Conservation (phyloP, 2,113 vertebrate species). For the Eolophus roseicapilla region DNA sequence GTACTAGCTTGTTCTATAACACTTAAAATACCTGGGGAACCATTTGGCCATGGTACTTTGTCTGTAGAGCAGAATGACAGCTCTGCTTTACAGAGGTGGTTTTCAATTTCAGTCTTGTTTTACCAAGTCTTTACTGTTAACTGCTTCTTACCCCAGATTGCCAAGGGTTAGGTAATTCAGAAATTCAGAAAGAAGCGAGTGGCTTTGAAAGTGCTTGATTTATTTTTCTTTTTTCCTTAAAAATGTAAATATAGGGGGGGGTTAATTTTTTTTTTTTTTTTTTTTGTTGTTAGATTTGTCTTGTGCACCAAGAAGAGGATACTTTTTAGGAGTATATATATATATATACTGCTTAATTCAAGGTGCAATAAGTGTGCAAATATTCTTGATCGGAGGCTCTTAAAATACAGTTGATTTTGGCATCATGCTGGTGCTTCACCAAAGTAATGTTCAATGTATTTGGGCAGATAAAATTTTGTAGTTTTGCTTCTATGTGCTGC, state of each 20-base stretch:
- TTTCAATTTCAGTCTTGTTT: not conserved
- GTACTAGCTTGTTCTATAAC: not conserved
- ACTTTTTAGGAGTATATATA: not conserved
- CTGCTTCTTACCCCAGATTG: not conserved
- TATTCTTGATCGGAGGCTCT: not conserved
- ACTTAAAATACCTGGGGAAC: not conserved
- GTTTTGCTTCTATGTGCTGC: not conserved
- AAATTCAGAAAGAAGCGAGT: not conserved
- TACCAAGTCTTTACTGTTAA: not conserved
- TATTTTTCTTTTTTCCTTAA: not conserved
- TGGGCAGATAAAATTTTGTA: not conserved
- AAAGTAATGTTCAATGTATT: not conserved
- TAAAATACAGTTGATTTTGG: not conserved
- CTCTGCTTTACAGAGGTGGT: not conserved
- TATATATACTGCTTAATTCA: not conserved
- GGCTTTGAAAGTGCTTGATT: not conserved
- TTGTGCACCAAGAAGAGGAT: not conserved
- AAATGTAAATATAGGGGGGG: not conserved
- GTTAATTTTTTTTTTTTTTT: no score
- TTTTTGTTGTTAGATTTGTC: not conserved
- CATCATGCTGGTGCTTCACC: not conserved
- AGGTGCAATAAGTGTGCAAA: not conserved
- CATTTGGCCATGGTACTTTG: not conserved
- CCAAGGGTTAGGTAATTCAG: not conserved
- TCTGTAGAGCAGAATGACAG: not conserved